Percentiles rank a stretch among this genome's conserved stretches.
Evolutionary conservation across 2,888 invertebrate species (phyloP).

Genomic region (Ectemnius cavifrons): DNA sequence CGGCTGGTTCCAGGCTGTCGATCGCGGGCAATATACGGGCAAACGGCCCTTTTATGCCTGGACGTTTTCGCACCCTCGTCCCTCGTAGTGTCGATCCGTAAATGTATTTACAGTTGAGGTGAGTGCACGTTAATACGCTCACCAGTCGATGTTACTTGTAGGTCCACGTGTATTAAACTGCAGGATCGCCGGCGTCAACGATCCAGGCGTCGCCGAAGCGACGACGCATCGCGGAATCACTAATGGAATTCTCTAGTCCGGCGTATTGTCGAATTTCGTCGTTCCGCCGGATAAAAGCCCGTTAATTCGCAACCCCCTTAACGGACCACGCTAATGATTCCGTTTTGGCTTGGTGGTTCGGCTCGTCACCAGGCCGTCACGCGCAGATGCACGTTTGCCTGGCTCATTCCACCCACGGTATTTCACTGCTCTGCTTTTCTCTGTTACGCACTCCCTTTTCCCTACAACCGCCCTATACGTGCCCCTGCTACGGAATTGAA

Average conservation of each 20-base stretch:
- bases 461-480: conserved; percentile 16
- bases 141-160: conserved; percentile 12
- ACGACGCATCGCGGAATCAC: conserved; percentile 65
- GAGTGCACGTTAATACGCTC: conserved; percentile 7
- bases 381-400: conserved; percentile 59
- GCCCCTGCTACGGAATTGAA: conserved; percentile 27
- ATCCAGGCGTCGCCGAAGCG: conserved; percentile 44
- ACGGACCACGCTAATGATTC: conserved; percentile 66
- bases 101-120: conserved; percentile 23
- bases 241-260: conserved; percentile 74
- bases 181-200: conserved; percentile 46
- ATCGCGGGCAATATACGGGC: conserved; percentile 19
- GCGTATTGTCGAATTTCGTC: conserved; percentile 67
- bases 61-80: conserved; percentile 34
- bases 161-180: conserved; percentile 59
- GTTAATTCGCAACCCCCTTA: conserved; percentile 70
- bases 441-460: not conserved
- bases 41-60: conserved; percentile 44
- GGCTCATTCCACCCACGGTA: conserved; percentile 42
- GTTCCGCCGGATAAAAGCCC: conserved; percentile 65
- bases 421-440: conserved; percentile 27
- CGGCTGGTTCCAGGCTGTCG: conserved; percentile 42
- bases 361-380: conserved; percentile 60
- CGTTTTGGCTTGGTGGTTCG: conserved; percentile 62
- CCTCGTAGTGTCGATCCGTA: conserved; percentile 16